These are phyloP conservation scores for Odontomyia ornata DNA, from an alignment of 2,888 invertebrate genomes.

Conservation along the genomic window DNA sequence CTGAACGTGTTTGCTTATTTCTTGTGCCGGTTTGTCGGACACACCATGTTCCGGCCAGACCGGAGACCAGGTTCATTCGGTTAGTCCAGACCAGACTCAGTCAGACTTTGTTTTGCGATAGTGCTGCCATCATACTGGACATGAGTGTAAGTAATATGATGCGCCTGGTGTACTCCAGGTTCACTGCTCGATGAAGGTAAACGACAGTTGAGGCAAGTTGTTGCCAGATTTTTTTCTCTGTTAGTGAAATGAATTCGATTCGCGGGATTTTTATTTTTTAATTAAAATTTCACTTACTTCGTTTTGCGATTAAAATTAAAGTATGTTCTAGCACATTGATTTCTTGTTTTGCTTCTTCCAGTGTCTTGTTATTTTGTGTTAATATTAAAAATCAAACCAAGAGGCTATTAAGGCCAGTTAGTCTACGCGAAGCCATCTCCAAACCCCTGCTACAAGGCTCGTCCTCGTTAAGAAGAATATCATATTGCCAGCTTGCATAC, in stretches of 20 bases:
- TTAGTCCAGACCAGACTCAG: slow-evolving; percentile 4
- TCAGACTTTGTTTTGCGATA: not conserved
- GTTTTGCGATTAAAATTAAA: no score
- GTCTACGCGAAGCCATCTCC: no score
- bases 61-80: not conserved
- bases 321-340: no score
- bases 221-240: slow-evolving; percentile 31
- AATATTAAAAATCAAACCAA: no score
- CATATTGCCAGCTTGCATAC: no score
- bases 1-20: slow-evolving; percentile 33
- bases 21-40: not conserved
- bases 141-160: slow-evolving; percentile 11
- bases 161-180: slow-evolving; percentile 23
- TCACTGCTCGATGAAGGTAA: slow-evolving; percentile 44
- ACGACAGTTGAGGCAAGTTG: slow-evolving; percentile 31
- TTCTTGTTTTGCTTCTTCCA: no score
- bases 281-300: no score
- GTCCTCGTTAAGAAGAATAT: no score
- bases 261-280: no score
- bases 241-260: not conserved
- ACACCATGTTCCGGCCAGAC: not conserved
- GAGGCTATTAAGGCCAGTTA: no score
- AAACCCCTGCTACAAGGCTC: no score
- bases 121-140: slow-evolving; percentile 11
- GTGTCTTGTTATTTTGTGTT: no score